Evolutionary conservation across 37 sponge, comb jelly and placozoan genomes (phyloP), one percentile per base, ranked within the genome.

Genomic region (Aplysina aerophoba): DNA sequence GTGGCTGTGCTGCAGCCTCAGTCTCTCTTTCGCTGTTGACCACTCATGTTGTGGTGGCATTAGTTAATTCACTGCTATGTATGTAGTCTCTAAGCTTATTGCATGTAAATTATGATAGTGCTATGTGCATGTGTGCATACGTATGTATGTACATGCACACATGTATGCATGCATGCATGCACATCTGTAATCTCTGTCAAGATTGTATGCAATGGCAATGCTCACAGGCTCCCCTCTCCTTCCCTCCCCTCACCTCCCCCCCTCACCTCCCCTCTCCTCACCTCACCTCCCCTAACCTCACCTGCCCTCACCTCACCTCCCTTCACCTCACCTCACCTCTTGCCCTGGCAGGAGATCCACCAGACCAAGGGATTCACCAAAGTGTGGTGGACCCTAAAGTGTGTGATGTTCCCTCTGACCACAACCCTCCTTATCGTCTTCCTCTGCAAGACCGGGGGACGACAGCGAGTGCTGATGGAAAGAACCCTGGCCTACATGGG

Each of bases 361-460:
- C 94, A 93, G 24, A 78, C 72, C 22, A 24, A 25, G 22, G 78
- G 66, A 1, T 93, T 93, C 86, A 93, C 94, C 22, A 25, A 82
- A n/a, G 34, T 87, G 40, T 93, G 90, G 91, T 71, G 87, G 55
- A n/a, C 44, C 4, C 40, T 93, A 37, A 93, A 93, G 86, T 59
- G 59, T 15, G 27, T 81, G 30, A 55, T 93, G 64, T 88, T 87
- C 54, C 88, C 88, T 35, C 15, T 93, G 33, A 64, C 84, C 39
- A 15, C 53, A 1, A 38, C 59, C 11, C 30, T 44, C 17, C 34
- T 79, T 0, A 0, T 75, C 38, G 89, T 82, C 73, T 86, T 86
- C 61, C 25, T 85, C 33, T 30, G 80, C 21, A 56, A 84, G 58
- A 11, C 54, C 14, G 22, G 78, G 24, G 25, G n/a, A 21, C 31